A percentile compares a stretch with the other conserved stretches of the same genome.
Conservation (phyloP, 2,113 vertebrate species). For the Gallinago paraguaiae region DNA sequence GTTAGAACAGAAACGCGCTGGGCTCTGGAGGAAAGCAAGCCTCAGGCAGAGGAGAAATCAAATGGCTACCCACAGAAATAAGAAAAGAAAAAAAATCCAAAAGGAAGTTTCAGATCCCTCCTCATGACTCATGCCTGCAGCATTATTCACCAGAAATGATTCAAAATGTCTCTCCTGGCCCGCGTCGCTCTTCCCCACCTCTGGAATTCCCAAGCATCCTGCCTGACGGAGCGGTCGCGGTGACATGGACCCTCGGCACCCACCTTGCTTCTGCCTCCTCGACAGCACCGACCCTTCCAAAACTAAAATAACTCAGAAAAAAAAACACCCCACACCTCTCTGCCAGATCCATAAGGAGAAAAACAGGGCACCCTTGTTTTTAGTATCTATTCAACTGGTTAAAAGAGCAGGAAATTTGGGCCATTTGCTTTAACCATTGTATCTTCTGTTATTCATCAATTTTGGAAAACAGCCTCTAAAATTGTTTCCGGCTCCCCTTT, state of each 20-base stretch:
- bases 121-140: background rate
- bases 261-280: background rate
- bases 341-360: background rate
- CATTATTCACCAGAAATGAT: background rate
- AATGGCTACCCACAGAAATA: background rate
- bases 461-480: constrained; percentile 70
- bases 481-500: constrained; percentile 63
- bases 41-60: background rate
- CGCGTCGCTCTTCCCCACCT: background rate
- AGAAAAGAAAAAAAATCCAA: background rate
- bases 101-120: background rate
- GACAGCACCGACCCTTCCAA: background rate
- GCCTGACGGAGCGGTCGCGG: accelerated
- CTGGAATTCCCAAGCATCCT: background rate
- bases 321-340: too few relatives aligned
- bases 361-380: constrained; percentile 52
- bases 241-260: background rate
- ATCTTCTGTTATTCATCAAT: constrained; percentile 68
- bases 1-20: background rate
- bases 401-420: constrained; percentile 70
- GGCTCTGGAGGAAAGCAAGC: background rate
- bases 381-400: constrained; percentile 32
- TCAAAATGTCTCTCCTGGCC: background rate
- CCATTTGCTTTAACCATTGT: constrained; percentile 62
- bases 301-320: background rate